Percentiles rank a stretch among this genome's conserved stretches.
phyloP scores from a whole-genome alignment of 35 echinoderm and acorn worm genomes.

The Stichopus chloronotus region DNA sequence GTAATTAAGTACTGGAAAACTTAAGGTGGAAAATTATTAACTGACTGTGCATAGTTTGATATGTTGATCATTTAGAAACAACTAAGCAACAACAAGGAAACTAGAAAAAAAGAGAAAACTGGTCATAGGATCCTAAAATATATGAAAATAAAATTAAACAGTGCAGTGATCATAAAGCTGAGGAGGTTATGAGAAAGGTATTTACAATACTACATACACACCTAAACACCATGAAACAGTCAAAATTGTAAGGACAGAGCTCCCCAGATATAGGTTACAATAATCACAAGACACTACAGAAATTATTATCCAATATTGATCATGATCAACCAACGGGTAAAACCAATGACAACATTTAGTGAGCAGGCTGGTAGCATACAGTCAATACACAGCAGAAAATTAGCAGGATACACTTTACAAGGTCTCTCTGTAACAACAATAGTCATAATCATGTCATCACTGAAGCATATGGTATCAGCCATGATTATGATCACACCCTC shows the following conservation, averaged over 20 bases:
- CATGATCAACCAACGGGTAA: background rate
- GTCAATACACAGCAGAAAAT: background rate
- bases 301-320: background rate
- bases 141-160: background rate
- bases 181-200: background rate
- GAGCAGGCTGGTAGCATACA: background rate
- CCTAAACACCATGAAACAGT: background rate
- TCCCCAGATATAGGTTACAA: background rate
- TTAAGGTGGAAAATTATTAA: slow-evolving; percentile 11
- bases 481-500: no score
- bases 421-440: no score
- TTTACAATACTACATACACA: background rate
- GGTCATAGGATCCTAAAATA: background rate
- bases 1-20: slow-evolving; percentile 29
- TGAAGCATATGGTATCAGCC: no score
- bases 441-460: no score
- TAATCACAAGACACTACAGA: background rate
- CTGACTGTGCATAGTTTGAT: slow-evolving; percentile 11
- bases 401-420: no score
- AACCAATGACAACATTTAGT: background rate
- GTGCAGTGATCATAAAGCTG: background rate
- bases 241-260: background rate
- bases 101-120: background rate
- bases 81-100: background rate
- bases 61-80: background rate